Evolutionary conservation across 2,888 invertebrate species (phyloP).

Genomic region (Pegoplata infirma): DNA sequence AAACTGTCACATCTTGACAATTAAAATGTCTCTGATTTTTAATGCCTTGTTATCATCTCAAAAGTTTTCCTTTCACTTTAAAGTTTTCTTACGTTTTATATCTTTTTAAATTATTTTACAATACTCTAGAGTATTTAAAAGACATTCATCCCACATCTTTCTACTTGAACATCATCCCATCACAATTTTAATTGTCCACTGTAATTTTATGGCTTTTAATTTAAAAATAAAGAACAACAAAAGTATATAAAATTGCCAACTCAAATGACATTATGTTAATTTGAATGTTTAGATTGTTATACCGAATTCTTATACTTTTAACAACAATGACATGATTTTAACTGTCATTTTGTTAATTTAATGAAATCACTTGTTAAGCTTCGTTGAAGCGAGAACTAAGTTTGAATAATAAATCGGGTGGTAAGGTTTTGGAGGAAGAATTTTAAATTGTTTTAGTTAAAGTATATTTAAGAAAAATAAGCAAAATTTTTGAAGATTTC

Average conservation of each 20-base stretch:
- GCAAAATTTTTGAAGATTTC: no score
- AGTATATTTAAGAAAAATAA: no score
- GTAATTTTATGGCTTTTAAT: conserved; percentile 42
- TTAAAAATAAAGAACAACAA: conserved; percentile 12
- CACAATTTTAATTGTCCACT: conserved; percentile 30
- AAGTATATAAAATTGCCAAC: conserved; percentile 17
- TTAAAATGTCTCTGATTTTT: conserved; percentile 34
- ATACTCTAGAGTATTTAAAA: conserved; percentile 27
- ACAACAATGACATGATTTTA: conserved; percentile 14
- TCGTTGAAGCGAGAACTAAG: conserved; percentile 8
- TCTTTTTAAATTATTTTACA: conserved; percentile 26
- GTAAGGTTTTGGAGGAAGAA: no score
- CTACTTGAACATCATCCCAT: no score
- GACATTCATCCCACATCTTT: neutral
- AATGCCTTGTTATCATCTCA: conserved; percentile 7
- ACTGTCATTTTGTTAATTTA: neutral
- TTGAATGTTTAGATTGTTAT: neutral
- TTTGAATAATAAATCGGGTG: no score
- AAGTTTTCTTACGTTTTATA: neutral
- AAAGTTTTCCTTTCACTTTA: neutral
- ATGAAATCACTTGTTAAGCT: conserved; percentile 24
- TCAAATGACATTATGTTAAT: conserved; percentile 28
- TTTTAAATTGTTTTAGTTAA: no score
- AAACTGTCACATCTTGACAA: conserved; percentile 49
- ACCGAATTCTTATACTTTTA: neutral